phyloP scores from a whole-genome alignment of 1,140 invertebrate species.

The Neodiprion virginianus region DNA sequence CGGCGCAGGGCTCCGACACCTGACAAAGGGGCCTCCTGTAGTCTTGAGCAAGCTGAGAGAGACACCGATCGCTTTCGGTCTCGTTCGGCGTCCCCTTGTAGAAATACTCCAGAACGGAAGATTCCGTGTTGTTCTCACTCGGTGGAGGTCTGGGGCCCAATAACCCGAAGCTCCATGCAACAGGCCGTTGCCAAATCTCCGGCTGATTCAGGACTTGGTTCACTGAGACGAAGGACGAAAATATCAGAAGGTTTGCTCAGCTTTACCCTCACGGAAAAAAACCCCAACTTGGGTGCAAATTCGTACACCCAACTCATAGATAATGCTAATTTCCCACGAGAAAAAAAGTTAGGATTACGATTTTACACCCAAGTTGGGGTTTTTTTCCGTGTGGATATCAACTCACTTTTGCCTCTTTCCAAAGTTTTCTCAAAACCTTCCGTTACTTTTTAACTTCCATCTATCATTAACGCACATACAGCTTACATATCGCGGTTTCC shows the following conservation, averaged over 20 bases:
- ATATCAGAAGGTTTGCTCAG: no score
- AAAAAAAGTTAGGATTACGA: no score
- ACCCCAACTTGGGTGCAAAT: no score
- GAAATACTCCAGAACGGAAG: slow-evolving; percentile 25
- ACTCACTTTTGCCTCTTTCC: no score
- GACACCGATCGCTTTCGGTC: slow-evolving; percentile 47
- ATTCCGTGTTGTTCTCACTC: background rate
- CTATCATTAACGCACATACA: background rate
- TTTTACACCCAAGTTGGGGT: no score
- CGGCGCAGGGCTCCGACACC: slow-evolving; percentile 30
- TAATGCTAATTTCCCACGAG: no score
- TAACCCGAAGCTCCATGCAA: slow-evolving; percentile 33
- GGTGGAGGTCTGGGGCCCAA: background rate
- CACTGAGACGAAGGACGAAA: slow-evolving; percentile 16
- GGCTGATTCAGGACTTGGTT: slow-evolving; percentile 31
- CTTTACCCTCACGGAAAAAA: no score
- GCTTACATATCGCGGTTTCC: background rate
- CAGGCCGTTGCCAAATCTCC: slow-evolving; percentile 37
- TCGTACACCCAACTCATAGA: no score
- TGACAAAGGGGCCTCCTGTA: slow-evolving; percentile 14
- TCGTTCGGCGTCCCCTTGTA: slow-evolving; percentile 45
- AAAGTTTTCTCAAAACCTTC: no score
- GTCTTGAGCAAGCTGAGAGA: slow-evolving; percentile 31
- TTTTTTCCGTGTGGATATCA: no score
- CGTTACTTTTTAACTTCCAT: no score